Percentiles rank a stretch among this genome's conserved stretches.
Evolutionary conservation across 2,888 invertebrate species (phyloP).

Genomic region (Diplolepis rosae): DNA sequence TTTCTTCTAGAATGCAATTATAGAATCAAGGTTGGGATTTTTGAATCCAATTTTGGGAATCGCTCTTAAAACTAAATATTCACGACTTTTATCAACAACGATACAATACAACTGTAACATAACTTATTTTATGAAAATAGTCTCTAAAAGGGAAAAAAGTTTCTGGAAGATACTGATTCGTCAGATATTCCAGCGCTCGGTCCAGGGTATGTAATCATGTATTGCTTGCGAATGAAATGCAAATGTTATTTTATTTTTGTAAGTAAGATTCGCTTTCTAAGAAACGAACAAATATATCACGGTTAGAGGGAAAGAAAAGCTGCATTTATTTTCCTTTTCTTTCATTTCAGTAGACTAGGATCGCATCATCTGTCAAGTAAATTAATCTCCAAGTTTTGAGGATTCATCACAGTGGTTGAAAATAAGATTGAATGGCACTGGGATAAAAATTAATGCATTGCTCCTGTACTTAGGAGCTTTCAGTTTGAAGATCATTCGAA

Average conservation of each 20-base stretch:
- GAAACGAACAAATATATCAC: slow-evolving; percentile 16
- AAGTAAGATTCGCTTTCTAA: background rate
- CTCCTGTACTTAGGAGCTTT: background rate
- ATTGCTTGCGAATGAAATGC: background rate
- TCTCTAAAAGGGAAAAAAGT: background rate
- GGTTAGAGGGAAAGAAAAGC: slow-evolving; percentile 6
- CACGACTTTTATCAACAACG: background rate
- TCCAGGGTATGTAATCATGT: background rate
- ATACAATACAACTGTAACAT: background rate
- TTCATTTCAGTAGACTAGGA: background rate
- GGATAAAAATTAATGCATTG: too few relatives aligned
- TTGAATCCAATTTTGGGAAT: background rate
- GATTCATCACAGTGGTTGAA: background rate
- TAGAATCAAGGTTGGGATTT: too few relatives aligned
- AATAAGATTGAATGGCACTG: background rate
- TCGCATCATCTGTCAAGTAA: background rate
- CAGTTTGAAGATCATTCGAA: slow-evolving; percentile 1
- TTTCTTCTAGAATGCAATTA: too few relatives aligned
- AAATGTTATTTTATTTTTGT: slow-evolving; percentile 26
- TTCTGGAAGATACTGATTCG: background rate
- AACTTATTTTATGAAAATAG: background rate
- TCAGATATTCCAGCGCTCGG: background rate
- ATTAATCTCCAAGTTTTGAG: background rate
- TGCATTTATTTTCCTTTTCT: background rate
- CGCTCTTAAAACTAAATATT: background rate